A percentile compares a stretch with the other conserved stretches of the same genome.
Conservation (phyloP, 2,797 vertebrate genomes). For the Lepidocolaptes lacrymiger region DNA sequence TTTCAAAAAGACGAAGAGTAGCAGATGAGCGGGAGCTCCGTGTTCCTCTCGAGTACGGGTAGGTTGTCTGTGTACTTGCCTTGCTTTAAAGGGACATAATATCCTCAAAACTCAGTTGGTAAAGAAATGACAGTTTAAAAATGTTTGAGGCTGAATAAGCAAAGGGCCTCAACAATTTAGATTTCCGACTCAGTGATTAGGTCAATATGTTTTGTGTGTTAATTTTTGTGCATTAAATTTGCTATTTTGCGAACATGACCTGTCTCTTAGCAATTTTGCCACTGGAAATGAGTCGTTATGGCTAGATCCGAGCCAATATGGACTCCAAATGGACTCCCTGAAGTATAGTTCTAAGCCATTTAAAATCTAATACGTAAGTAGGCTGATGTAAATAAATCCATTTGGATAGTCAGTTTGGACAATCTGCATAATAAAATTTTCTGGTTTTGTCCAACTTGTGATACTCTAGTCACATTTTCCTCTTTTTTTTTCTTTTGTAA, state of each 20-base stretch:
- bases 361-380: not conserved
- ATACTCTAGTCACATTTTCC: not conserved
- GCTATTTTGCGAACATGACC: not conserved
- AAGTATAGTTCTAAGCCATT: not conserved
- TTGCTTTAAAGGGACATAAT: not conserved
- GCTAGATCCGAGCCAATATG: not conserved
- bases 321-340: not conserved
- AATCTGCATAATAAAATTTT: not conserved
- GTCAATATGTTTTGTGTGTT: not conserved
- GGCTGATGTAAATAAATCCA: not conserved
- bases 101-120: not conserved
- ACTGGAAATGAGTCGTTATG: not conserved
- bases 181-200: not conserved
- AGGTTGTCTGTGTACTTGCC: constrained; percentile 37
- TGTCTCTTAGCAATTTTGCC: not conserved
- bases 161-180: not conserved
- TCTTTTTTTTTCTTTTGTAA: not conserved
- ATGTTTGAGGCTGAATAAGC: not conserved
- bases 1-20: constrained; percentile 87
- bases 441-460: not conserved
- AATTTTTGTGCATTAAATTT: not conserved
- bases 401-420: not conserved
- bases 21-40: constrained; percentile 87
- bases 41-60: constrained; percentile 92
- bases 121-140: not conserved